Evolutionary conservation across 2,888 invertebrate genomes (phyloP), one percentile per base, ranked within the genome.

Genomic region (Lottia scabra): DNA sequence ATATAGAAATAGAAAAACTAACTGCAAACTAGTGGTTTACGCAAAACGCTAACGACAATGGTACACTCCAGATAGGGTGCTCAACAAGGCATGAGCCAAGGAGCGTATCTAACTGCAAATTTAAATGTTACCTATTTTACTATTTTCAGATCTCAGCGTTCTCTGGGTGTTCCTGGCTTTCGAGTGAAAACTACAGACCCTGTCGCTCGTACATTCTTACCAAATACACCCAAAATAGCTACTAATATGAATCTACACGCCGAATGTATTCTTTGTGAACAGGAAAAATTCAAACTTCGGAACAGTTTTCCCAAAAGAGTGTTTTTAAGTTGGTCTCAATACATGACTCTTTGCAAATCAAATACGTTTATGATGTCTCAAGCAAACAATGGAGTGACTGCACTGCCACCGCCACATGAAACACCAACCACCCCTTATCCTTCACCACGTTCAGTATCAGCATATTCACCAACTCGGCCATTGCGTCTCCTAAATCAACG

Each of bases 221-320:
- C 56, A 56, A 19, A 56, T 23, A 56, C 19, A 23, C 56, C 19
- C 10, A 10, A 12, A 56, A 38, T 38, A 38, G 38, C 38, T 38
- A 56, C 19, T 56, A 5, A 23, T 13, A 23, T 19, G 10, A 19
- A 6, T 3, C 23, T 56, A 2, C 56, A 56, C 4, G 12, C 12
- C 10, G 56, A 23, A 12, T 56, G 56, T 23, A 56, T 56, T 2
- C 56, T 56, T 6, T 56, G 56, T 56, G 56, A 56, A 56, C 19
- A 56, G 23, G 56, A 56, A 56, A 56, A 56, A 13, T 56, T 56
- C 23, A 56, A 23, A 56, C 23, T 56, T 12, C 12, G 56, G 23
- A 56, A 56, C 56, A 56, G 56, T 56, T 56, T 56, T 56, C 56
- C 56, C 12, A 56, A 56, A 56, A 19, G 56, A 56, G 56, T 56